phyloP scores from a whole-genome alignment of 2,113 vertebrate genomes.

The Mus spicilegus region DNA sequence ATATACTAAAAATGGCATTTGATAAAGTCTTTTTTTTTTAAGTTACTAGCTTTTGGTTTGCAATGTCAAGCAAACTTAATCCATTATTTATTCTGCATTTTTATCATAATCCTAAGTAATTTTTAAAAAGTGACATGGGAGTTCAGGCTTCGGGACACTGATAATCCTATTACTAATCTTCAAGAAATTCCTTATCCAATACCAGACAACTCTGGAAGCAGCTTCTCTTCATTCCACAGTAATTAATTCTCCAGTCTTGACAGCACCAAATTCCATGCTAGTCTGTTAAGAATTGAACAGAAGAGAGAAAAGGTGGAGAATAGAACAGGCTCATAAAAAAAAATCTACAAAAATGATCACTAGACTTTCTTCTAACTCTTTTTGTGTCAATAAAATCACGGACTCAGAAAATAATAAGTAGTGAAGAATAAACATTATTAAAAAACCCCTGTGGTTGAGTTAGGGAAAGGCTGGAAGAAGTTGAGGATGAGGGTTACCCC shows the following conservation, averaged over 20 bases:
- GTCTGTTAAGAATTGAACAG: slow-evolving; percentile 14
- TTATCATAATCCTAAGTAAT: slow-evolving; percentile 25
- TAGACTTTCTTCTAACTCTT: background rate
- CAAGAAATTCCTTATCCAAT: background rate
- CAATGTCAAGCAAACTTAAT: background rate
- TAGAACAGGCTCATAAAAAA: background rate
- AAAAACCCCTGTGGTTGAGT: background rate
- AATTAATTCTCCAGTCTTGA: slow-evolving; percentile 24
- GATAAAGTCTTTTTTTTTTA: background rate
- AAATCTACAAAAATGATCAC: background rate
- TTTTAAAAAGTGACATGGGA: background rate
- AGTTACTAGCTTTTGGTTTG: background rate
- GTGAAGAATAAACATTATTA: background rate
- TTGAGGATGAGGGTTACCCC: no score
- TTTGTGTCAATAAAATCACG: slow-evolving; percentile 7
- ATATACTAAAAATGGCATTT: background rate
- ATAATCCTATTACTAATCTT: slow-evolving; percentile 49
- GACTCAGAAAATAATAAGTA: background rate
- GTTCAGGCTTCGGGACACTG: background rate
- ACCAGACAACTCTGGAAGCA: background rate
- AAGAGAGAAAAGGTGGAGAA: background rate
- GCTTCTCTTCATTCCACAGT: background rate
- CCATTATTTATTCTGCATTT: slow-evolving; percentile 4
- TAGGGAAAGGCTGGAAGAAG: no score
- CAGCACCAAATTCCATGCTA: background rate